Evolutionary conservation across 2,113 vertebrate genomes (phyloP).

Genomic region (Circaetus cinerascens): DNA sequence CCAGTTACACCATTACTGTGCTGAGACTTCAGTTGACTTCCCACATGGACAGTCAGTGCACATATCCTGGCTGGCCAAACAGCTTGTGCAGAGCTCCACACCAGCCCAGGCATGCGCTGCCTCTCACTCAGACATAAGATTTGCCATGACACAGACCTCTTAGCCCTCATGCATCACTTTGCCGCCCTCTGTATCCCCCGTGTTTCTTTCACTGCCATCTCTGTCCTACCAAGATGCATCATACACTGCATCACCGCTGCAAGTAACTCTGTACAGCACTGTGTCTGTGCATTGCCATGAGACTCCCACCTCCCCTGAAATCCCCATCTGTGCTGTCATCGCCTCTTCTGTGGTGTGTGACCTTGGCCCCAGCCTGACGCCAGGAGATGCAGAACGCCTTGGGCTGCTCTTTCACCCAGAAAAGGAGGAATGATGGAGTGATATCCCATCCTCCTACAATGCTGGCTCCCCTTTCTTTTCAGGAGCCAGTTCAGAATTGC

Average conservation of each 20-base stretch:
- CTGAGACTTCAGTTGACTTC: background rate
- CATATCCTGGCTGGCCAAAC: background rate
- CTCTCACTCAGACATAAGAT: background rate
- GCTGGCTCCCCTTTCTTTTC: background rate
- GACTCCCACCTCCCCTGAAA: background rate
- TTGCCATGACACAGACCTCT: background rate
- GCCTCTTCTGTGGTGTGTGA: background rate
- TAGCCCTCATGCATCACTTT: background rate
- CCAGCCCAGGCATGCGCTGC: background rate
- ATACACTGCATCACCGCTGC: background rate
- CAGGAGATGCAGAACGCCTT: background rate
- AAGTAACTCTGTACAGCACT: background rate
- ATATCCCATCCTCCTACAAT: background rate
- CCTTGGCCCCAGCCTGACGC: background rate
- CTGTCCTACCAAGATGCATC: background rate
- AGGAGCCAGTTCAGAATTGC: constrained; percentile 11
- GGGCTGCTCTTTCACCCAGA: constrained; percentile 15
- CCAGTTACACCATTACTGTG: background rate
- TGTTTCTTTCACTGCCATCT: background rate
- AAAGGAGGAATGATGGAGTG: background rate
- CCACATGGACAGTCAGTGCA: background rate
- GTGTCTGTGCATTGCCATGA: background rate
- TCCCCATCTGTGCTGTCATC: background rate
- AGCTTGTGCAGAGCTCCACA: background rate
- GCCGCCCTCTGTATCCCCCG: background rate